Percentiles rank a stretch among this genome's conserved stretches.
Conservation (phyloP, 23 tunicate species). For the Halocynthia roretzi region DNA sequence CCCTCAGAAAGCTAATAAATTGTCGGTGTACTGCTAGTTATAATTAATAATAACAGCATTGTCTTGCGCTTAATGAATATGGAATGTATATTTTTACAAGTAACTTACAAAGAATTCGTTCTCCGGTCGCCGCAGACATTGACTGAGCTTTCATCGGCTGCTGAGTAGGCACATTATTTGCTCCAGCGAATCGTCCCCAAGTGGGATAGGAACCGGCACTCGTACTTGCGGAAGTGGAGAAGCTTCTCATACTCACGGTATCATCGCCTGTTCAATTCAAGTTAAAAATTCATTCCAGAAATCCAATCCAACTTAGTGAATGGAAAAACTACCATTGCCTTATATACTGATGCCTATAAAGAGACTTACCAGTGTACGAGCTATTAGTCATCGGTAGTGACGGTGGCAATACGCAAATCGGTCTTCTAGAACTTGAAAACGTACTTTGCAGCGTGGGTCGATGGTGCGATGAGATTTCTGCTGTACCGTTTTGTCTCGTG, state of each 20-base stretch:
- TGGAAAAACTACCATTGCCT: too few species aligned
- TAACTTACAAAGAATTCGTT: constrained; percentile 18
- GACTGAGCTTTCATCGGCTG: constrained; percentile 10
- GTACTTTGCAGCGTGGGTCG: constrained; percentile 10
- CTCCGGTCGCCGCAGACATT: constrained; percentile 19
- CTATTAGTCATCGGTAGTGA: constrained; percentile 3
- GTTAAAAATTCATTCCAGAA: too few species aligned
- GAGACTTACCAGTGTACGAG: constrained; percentile 15
- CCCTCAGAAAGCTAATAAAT: too few species aligned
- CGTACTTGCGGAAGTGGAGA: constrained; percentile 9
- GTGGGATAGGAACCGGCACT: constrained; percentile 10
- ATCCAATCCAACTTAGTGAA: too few species aligned
- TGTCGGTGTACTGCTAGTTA: too few species aligned
- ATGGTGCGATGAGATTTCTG: background rate
- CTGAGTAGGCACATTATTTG: background rate
- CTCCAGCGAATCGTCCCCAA: constrained; percentile 15
- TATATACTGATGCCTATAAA: background rate
- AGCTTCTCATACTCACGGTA: constrained; percentile 9
- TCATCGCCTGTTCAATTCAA: background rate
- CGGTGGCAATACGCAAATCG: constrained; percentile 13
- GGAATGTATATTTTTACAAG: too few species aligned
- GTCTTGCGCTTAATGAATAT: too few species aligned
- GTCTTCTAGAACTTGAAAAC: constrained; percentile 7
- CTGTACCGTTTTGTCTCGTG: constrained; percentile 4
- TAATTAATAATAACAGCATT: too few species aligned